phyloP scores from a whole-genome alignment of 92 coral and sea anemone species.

The Phenganax marumi region DNA sequence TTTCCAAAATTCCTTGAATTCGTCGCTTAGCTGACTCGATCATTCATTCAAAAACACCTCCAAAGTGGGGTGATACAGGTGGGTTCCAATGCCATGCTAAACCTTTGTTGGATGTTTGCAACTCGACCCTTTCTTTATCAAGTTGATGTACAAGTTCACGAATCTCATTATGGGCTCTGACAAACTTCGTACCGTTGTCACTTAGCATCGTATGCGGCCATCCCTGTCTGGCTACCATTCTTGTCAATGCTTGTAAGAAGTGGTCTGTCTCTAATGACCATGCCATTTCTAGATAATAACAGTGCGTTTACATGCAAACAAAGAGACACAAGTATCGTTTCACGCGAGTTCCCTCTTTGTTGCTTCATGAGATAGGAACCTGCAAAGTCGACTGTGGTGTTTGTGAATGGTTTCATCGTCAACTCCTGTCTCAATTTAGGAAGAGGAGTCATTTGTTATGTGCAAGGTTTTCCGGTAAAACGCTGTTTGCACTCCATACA shows the following conservation, averaged over 20 bases:
- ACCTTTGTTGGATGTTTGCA: constrained; percentile 54
- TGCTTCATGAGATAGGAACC: constrained; percentile 51
- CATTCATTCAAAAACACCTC: constrained; percentile 56
- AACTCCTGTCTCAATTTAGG: constrained; percentile 53
- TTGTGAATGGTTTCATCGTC: constrained; percentile 51
- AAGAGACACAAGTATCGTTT: constrained; percentile 61
- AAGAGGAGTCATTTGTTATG: constrained; percentile 58
- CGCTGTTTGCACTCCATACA: constrained; percentile 30
- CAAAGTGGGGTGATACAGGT: constrained; percentile 60
- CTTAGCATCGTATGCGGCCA: constrained; percentile 64
- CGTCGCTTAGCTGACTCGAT: constrained; percentile 30
- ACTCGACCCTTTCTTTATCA: constrained; percentile 39
- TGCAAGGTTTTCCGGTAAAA: constrained; percentile 36
- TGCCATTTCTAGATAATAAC: constrained; percentile 64
- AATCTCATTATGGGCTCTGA: constrained; percentile 31
- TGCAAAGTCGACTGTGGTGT: constrained; percentile 52
- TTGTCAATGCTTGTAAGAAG: constrained; percentile 55
- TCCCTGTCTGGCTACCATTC: constrained; percentile 59
- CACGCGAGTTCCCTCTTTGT: constrained; percentile 52
- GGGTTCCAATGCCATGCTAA: constrained; percentile 61
- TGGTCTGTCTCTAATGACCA: constrained; percentile 56
- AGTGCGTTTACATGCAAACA: constrained; percentile 61
- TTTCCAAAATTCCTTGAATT: constrained; percentile 21
- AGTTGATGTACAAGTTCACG: constrained; percentile 40
- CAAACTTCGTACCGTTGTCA: constrained; percentile 54